Base-by-base conservation (phyloP, 2,888 invertebrate species). In the Agonopterix arenella region DNA sequence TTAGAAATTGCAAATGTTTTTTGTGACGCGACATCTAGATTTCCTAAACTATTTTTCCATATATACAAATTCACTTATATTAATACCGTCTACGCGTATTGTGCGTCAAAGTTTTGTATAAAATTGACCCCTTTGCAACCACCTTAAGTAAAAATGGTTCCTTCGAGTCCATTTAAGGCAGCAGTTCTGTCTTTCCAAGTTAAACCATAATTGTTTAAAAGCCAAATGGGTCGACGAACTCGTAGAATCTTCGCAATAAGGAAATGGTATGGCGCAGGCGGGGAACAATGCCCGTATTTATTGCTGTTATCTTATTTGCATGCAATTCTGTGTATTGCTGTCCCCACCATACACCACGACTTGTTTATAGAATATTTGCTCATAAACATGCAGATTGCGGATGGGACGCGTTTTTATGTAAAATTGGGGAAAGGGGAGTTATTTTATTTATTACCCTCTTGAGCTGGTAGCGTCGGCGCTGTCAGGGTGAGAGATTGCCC, bases 331-430 rank as follows among this genome's bases (percentile, higher is more conserved):
- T 72, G 74, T 83, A 84, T 84, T 80, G 77, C 79, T 79, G 76
- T 77, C 76, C 70, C 72, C 68, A 60, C 63, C 72, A 68, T 69
- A 72, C 64, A 70, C 62, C 64, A 69, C 72, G 76, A 80, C 78
- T 83, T 84, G 83, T 86, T 86, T 84, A 88, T 88, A 88, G 85
- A 88, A 88, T 86, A 84, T 85, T 81, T 80, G 71, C 84, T 84
- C 86, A 88, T 89, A 88, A 88, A 88, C 86, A 88, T 88, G 89
- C 83, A 89, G 88, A 88, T 88, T 88, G 88, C 78, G 85, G 83
- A 84, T 80, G 88, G 80, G 84, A 80, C 80, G 80, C 77, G 80
- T 86, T 88, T 88, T 88, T 88, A 85, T 86, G 82, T 83, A 76
- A 82, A 86, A 85, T 82, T 78, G 79, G 77, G 59, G 74, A 76